phyloP scores from a whole-genome alignment of 2,797 vertebrate species.

The Xenops minutus region DNA sequence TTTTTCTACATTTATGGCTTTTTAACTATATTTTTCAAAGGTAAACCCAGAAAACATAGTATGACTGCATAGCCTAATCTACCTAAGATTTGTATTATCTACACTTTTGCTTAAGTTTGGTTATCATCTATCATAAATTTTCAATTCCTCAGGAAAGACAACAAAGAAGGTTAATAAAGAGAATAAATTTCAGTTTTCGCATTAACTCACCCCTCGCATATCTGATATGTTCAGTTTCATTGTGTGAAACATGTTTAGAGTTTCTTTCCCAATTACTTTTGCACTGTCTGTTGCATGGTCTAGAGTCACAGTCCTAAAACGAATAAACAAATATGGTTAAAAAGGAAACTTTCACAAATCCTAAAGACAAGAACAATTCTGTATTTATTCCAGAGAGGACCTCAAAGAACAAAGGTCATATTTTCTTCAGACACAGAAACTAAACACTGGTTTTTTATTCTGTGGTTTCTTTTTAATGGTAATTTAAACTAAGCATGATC shows the following conservation, averaged over 20 bases:
- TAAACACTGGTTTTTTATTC: background rate
- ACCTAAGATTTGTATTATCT: background rate
- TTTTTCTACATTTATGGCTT: background rate
- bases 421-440: background rate
- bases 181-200: background rate
- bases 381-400: background rate
- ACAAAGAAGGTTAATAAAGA: background rate
- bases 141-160: no score
- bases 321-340: background rate
- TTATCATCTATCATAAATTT: background rate
- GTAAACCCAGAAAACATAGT: background rate
- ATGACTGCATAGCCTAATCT: background rate
- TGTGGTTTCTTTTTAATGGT: background rate
- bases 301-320: conserved; percentile 79
- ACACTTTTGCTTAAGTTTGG: background rate
- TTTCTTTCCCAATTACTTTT: conserved; percentile 87
- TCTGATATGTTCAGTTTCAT: conserved; percentile 93
- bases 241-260: conserved; percentile 89
- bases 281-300: conserved; percentile 89
- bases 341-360: background rate
- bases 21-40: background rate
- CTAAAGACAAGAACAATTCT: background rate
- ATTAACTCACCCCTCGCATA: conserved; percentile 87
- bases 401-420: background rate
- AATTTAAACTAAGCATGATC: background rate